Base-by-base conservation (phyloP, 1,140 invertebrate genomes). In the Rhysida immarginata region DNA sequence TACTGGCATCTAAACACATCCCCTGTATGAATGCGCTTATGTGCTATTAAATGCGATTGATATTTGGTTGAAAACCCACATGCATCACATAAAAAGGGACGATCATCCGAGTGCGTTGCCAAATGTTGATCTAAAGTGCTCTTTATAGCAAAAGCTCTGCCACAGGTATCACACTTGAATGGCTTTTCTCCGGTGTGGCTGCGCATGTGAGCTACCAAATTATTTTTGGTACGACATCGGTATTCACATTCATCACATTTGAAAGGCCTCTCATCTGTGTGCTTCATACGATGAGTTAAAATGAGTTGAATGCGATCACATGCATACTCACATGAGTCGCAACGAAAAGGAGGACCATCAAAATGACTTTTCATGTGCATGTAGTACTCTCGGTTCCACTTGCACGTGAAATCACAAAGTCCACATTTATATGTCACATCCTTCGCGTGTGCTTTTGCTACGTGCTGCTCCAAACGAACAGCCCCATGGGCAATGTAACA, bases 61-160 rank as follows among this genome's bases (percentile, higher is more conserved):
- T 78, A 81, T 64, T 82, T 82, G 21, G 80, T 81, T 55, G 75
- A 71, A 64, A 82, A 83, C 18, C 78, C 76, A 70, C 81, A 83
- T 11, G 72, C 69, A 57, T 80, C 79, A 66, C 81, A 83, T 1
- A 75, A 63, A 61, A 76, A 77, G 57, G 79, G 76, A 27, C 75
- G 64, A 26, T 75, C 72, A 58, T 71, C 70, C 45, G 72, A 71
- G 65, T 81, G 79, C 1, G 70, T 75, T 21, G 67, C 69, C 58
- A 74, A 64, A 64, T 81, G 81, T 58, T 79, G 75, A 58, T 79
- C 75, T 18, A 81, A 60, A 25, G 76, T 77, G 49, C 74, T 75
- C 68, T 74, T 78, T 61, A 70, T 76, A 52, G 73, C 74, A 72
- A 76, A 81, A 27, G 62, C 67, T 58, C 69, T 65, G 20, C 69